These are phyloP conservation scores for Blastobasis adustella DNA, from an alignment of 2,888 invertebrate species.

Conservation along the genomic window DNA sequence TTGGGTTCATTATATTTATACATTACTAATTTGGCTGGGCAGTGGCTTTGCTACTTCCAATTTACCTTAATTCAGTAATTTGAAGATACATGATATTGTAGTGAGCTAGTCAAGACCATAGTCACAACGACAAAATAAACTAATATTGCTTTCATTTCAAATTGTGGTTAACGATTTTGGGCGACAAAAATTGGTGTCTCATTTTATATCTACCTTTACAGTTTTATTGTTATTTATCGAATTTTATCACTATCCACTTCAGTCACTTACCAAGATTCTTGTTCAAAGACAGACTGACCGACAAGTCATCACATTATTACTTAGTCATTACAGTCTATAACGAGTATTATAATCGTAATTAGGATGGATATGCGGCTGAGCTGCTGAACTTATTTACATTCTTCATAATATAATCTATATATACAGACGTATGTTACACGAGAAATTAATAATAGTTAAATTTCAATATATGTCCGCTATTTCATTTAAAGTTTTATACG, in stretches of 20 bases:
- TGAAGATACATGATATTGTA: not conserved
- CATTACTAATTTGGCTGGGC: not conserved
- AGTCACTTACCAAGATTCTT: constrained; percentile 20
- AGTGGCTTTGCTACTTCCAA: not conserved
- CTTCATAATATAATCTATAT: constrained; percentile 25
- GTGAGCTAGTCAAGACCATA: not conserved
- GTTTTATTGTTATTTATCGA: constrained; percentile 18
- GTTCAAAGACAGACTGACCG: not conserved
- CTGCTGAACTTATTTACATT: constrained; percentile 42
- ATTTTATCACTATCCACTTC: constrained; percentile 17
- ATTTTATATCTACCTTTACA: constrained; percentile 19
- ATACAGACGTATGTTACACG: constrained; percentile 48
- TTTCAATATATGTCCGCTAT: constrained; percentile 25
- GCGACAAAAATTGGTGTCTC: constrained; percentile 37
- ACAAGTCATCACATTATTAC: constrained; percentile 24
- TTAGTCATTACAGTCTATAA: constrained; percentile 28
- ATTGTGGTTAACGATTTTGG: constrained; percentile 12
- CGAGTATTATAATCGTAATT: constrained; percentile 40
- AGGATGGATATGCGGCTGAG: constrained; percentile 69
- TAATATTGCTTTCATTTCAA: constrained; percentile 38
- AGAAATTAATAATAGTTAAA: constrained; percentile 10
- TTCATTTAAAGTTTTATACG: constrained; percentile 13
- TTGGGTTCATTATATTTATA: not conserved
- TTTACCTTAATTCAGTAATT: not conserved
- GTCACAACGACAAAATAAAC: constrained; percentile 13